phyloP scores from a whole-genome alignment of 1,140 invertebrate species.

The Pachypeltis micranthus region DNA sequence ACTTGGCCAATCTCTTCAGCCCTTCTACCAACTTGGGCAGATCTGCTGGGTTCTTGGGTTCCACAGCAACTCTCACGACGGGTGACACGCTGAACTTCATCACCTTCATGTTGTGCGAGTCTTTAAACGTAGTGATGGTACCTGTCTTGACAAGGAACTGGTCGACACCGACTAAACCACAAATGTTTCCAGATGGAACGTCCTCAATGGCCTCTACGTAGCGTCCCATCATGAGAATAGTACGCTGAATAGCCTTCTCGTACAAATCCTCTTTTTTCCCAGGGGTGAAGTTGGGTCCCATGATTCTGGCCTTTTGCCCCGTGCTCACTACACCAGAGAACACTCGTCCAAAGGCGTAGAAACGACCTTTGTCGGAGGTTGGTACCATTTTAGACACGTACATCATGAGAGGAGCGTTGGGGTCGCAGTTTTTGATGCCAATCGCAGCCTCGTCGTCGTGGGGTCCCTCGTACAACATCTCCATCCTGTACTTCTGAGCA shows the following conservation, averaged over 20 bases:
- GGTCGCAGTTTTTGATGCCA: slow-evolving; percentile 85
- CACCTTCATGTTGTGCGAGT: slow-evolving; percentile 97
- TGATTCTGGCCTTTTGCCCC: slow-evolving; percentile 92
- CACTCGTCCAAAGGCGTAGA: slow-evolving; percentile 99
- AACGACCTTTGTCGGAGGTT: slow-evolving; percentile 97
- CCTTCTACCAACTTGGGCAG: slow-evolving; percentile 98
- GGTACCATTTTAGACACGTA: slow-evolving; percentile 99
- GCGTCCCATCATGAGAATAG: slow-evolving; percentile 99
- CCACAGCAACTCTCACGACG: slow-evolving; percentile 97
- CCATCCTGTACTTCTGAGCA: slow-evolving; percentile 98
- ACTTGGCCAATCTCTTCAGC: slow-evolving; percentile 95
- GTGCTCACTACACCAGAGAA: slow-evolving; percentile 93
- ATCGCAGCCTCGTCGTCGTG: slow-evolving; percentile 92
- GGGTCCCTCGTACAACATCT: slow-evolving; percentile 97
- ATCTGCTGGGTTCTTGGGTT: slow-evolving; percentile 98
- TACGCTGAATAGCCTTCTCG: slow-evolving; percentile 98
- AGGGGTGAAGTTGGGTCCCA: slow-evolving; percentile 95
- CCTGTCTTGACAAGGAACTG: slow-evolving; percentile 99
- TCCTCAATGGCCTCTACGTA: slow-evolving; percentile 99
- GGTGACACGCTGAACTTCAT: slow-evolving; percentile 99
- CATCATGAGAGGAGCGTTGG: slow-evolving; percentile 98
- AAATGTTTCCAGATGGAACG: slow-evolving; percentile 98
- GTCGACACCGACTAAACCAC: slow-evolving; percentile 98
- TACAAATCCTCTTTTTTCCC: slow-evolving; percentile 99
- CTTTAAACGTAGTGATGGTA: slow-evolving; percentile 97